phyloP scores from a whole-genome alignment of 2,797 vertebrate genomes.

The Sebastes umbrosus region DNA sequence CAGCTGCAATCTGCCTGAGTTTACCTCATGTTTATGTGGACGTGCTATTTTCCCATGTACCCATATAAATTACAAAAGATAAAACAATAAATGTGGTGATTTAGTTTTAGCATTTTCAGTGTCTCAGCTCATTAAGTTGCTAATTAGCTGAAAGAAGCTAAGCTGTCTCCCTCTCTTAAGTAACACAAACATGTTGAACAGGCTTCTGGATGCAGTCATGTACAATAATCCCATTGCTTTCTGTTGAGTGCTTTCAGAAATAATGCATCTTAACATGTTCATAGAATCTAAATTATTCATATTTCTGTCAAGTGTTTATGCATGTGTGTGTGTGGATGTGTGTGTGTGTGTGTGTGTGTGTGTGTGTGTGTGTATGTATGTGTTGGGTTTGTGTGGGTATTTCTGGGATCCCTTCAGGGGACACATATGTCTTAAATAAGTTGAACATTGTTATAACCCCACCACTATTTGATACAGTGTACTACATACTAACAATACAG shows the following conservation, averaged over 20 bases:
- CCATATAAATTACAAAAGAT: conserved; percentile 9
- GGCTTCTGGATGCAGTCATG: conserved; percentile 49
- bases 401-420: conserved; percentile 8
- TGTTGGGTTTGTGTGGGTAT: neutral
- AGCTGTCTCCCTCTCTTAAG: conserved; percentile 25
- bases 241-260: conserved; percentile 43
- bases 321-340: neutral
- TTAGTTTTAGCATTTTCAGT: conserved; percentile 15
- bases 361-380: neutral
- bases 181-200: conserved; percentile 49
- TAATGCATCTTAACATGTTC: conserved; percentile 56
- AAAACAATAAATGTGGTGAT: conserved; percentile 28
- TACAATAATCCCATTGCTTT: conserved; percentile 49
- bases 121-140: conserved; percentile 45
- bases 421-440: conserved; percentile 13
- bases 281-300: conserved; percentile 62
- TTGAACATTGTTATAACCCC: neutral
- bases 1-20: conserved; percentile 28
- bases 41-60: neutral
- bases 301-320: conserved; percentile 9
- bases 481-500: neutral
- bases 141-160: conserved; percentile 42
- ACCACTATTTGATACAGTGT: neutral
- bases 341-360: neutral
- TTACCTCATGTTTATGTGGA: conserved; percentile 13